Base-by-base conservation (phyloP, 2,888 invertebrate species). In the Callimorpha dominula region DNA sequence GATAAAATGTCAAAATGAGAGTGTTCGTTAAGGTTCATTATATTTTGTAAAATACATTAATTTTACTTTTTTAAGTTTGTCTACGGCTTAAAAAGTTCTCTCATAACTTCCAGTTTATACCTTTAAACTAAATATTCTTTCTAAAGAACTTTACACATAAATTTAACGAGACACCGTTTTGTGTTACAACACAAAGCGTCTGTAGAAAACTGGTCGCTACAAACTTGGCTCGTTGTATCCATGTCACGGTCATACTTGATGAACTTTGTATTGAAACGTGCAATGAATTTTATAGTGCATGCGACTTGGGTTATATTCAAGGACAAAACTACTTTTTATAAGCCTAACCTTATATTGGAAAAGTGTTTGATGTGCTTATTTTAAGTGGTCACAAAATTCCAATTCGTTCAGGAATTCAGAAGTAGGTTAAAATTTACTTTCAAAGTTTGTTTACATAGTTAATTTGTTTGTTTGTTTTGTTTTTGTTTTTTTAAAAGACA, bases 161-260 rank as follows among this genome's bases (percentile, higher is more conserved):
- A 42, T 64, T 42, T 64, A 40, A 64, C 63, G 17, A 64, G 63
- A 43, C 43, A 43, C 4, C 42, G 11, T 57, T 67, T 52, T 52
- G 50, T 67, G 54, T 43, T 20, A 67, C 52, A 63, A 63, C 54
- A 67, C 9, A 67, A 67, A 31, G 40, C 4, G 63, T 50, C 46
- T 20, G 50, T 62, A 43, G 50, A 71, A 71, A 66, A 42, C 52
- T 14, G 17, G 52, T 15, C 42, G 46, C 42, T 43, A 65, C 49
- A 64, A 49, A 71, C 42, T 67, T 67, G 20, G 68, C 54, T 64
- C 54, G 57, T 57, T n/a, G 40, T 60, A 81, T 75, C 62, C 63
- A 64, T 82, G 85, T 84, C 85, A 85, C 75, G 86, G 85, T 77
- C 86, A 85, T 74, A 60, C 69, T 72, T 74, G 73, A 81, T 78